These are phyloP conservation scores for Sakesphorus luctuosus DNA, from an alignment of 2,113 vertebrate species.

Conservation along the genomic window DNA sequence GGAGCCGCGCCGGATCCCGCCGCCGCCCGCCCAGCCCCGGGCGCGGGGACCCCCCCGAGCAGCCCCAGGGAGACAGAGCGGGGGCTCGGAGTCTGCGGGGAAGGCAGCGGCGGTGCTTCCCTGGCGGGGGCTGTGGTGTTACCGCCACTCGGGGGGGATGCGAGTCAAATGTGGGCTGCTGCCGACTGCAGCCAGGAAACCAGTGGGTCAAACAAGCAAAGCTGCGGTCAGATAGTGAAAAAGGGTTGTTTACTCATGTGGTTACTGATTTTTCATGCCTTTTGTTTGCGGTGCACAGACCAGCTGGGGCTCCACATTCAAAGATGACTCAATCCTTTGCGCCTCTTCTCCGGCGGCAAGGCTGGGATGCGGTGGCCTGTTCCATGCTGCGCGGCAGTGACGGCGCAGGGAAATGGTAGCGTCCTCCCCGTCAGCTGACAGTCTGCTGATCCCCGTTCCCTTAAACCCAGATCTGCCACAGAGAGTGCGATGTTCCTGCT, in stretches of 20 bases:
- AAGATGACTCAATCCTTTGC: neutral
- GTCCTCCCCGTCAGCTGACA: constrained; percentile 31
- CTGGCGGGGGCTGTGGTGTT: neutral
- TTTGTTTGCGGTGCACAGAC: neutral
- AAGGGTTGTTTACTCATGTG: neutral
- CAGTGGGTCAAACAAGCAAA: neutral
- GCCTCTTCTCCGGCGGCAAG: neutral
- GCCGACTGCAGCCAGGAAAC: neutral
- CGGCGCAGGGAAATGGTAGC: neutral
- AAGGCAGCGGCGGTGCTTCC: accelerated
- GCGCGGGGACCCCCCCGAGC: neutral
- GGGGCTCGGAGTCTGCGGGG: neutral
- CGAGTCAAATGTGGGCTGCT: accelerated
- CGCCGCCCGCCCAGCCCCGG: neutral
- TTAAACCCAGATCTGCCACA: neutral
- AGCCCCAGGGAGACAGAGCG: neutral
- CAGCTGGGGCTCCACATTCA: neutral
- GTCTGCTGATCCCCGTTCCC: neutral
- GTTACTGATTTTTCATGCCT: neutral
- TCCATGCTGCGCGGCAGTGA: neutral
- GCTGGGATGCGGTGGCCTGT: neutral
- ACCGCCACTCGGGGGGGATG: accelerated
- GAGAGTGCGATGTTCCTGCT: accelerated
- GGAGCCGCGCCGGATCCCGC: neutral
- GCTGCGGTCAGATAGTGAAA: accelerated